Evolutionary conservation across 1,140 invertebrate genomes (phyloP).

Genomic region (Macrobrachium nipponense): DNA sequence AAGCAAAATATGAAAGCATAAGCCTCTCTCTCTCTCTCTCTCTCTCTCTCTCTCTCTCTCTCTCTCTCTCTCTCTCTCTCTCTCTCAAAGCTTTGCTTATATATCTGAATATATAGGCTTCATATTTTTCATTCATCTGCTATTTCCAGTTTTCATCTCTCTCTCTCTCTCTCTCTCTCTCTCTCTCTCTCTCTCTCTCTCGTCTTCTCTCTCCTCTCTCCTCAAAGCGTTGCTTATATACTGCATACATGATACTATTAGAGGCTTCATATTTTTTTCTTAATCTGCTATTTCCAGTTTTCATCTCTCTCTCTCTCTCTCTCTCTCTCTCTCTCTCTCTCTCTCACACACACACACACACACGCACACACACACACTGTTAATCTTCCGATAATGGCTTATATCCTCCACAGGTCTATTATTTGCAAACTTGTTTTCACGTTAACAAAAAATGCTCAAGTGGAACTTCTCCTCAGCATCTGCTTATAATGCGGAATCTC

Average conservation of each 20-base stretch:
- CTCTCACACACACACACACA: too few species aligned
- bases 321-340: slow-evolving; percentile 18
- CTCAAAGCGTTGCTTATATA: neutral
- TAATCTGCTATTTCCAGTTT: neutral
- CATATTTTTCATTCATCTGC: too few species aligned
- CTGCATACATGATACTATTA: neutral
- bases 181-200: slow-evolving; percentile 24
- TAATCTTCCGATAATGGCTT: too few species aligned
- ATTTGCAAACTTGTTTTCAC: too few species aligned
- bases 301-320: slow-evolving; percentile 18
- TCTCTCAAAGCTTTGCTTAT: too few species aligned
- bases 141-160: too few species aligned
- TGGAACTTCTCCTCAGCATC: too few species aligned
- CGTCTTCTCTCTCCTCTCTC: slow-evolving; percentile 1
- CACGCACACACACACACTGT: too few species aligned
- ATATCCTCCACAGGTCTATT: too few species aligned
- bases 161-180: slow-evolving; percentile 13
- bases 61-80: slow-evolving; percentile 18
- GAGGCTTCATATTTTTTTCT: neutral
- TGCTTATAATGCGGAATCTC: too few species aligned
- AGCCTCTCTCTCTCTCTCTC: neutral
- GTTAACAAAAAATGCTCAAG: too few species aligned
- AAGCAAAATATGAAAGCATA: neutral
- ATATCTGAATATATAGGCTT: too few species aligned
- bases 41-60: slow-evolving; percentile 18